Percentiles rank a stretch among this genome's conserved stretches.
phyloP scores from a whole-genome alignment of 92 coral and sea anemone species.

The Actinostola sp. region DNA sequence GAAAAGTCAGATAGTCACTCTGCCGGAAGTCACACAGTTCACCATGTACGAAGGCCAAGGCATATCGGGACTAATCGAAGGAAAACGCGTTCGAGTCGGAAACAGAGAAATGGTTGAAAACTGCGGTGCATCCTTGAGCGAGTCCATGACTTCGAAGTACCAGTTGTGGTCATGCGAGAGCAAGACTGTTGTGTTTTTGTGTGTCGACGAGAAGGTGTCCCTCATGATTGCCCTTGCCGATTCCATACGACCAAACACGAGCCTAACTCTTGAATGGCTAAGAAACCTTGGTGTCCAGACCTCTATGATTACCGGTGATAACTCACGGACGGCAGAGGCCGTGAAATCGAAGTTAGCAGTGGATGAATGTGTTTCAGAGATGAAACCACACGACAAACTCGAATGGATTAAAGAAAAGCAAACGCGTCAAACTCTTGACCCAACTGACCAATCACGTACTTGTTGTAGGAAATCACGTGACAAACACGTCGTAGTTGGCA shows the following conservation, averaged over 20 bases:
- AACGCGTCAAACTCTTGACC: neutral
- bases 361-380: conserved; percentile 89
- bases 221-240: conserved; percentile 98
- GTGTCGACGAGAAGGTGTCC: conserved; percentile 72
- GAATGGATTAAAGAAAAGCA: conserved; percentile 79
- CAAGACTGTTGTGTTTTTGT: conserved; percentile 94
- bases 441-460: neutral
- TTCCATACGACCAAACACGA: conserved; percentile 79
- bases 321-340: conserved; percentile 94
- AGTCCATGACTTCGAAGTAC: conserved; percentile 61
- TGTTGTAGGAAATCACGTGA: conserved; percentile 14
- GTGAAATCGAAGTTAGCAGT: conserved; percentile 78
- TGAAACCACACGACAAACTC: conserved; percentile 97
- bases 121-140: conserved; percentile 43
- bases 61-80: conserved; percentile 81
- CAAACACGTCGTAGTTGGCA: conserved; percentile 66
- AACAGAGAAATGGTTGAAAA: conserved; percentile 68
- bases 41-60: conserved; percentile 93
- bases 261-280: conserved; percentile 75
- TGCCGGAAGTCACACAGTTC: conserved; percentile 88
- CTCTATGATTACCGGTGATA: conserved; percentile 98
- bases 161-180: conserved; percentile 80
- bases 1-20: conserved; percentile 40
- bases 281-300: conserved; percentile 81
- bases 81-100: conserved; percentile 78